Percentiles rank a stretch among this genome's conserved stretches.
These are phyloP conservation scores for Dryobota labecula DNA, from an alignment of 2,888 invertebrate species.

Conservation along the genomic window DNA sequence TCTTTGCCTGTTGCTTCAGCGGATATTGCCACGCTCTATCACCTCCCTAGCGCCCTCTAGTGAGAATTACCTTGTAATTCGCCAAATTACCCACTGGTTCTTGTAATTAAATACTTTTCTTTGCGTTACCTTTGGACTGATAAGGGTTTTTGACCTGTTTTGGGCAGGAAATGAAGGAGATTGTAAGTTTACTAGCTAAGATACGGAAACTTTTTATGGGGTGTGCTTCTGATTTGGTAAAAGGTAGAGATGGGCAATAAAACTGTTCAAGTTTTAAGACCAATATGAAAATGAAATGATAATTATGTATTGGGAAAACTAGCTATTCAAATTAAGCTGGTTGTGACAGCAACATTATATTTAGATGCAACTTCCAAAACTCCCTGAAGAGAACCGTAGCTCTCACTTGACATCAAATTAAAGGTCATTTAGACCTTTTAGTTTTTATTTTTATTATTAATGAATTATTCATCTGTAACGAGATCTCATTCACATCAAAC, in stretches of 20 bases:
- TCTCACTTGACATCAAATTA: neutral
- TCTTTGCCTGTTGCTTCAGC: conserved; percentile 83
- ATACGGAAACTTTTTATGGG: neutral
- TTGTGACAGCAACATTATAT: neutral
- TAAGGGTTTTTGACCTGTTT: conserved; percentile 46
- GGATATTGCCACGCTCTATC: conserved; percentile 86
- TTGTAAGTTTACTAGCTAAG: conserved; percentile 14
- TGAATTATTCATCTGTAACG: neutral
- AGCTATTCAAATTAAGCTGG: neutral
- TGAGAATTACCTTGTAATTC: conserved; percentile 87
- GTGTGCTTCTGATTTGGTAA: neutral
- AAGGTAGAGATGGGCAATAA: neutral
- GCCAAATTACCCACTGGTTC: conserved; percentile 85
- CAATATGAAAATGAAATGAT: neutral
- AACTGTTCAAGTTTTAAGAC: neutral
- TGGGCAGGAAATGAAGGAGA: neutral
- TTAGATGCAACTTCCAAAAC: neutral
- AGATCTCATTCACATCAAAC: neutral
- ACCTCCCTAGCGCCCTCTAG: conserved; percentile 77
- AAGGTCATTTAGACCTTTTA: neutral
- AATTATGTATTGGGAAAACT: neutral
- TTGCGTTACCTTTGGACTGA: conserved; percentile 54
- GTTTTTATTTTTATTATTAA: no score
- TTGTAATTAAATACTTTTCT: conserved; percentile 86
- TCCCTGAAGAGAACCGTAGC: neutral